phyloP scores from a whole-genome alignment of 2,113 vertebrate species.

The Cavia aperea region DNA sequence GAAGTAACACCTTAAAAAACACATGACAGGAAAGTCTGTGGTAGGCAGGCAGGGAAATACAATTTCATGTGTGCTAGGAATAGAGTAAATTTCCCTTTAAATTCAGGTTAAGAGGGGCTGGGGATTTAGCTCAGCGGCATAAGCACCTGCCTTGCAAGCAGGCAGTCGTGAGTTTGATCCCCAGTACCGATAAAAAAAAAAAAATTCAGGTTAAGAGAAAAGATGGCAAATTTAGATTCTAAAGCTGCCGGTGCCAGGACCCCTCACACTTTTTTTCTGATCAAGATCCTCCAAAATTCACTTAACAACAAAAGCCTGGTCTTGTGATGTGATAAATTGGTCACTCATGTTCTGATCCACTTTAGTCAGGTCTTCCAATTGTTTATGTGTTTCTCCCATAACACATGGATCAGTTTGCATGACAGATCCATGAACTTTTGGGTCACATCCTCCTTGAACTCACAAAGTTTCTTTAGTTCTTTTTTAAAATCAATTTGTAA shows the following conservation, averaged over 20 bases:
- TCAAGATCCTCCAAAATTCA: background rate
- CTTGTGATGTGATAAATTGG: slow-evolving; percentile 66
- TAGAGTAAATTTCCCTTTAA: background rate
- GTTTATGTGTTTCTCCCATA: background rate
- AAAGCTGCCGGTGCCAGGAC: background rate
- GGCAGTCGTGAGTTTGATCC: no score
- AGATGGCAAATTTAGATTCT: background rate
- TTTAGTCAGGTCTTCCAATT: background rate
- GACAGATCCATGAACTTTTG: background rate
- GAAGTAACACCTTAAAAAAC: background rate
- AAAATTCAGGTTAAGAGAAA: background rate
- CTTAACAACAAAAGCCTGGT: slow-evolving; percentile 81
- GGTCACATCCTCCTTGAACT: background rate
- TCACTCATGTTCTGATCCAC: background rate
- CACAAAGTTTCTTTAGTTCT: background rate
- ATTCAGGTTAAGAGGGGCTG: background rate
- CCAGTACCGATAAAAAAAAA: no score
- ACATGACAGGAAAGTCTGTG: background rate
- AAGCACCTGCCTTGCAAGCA: no score
- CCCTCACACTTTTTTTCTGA: background rate
- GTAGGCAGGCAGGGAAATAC: fast-evolving
- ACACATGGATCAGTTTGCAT: background rate
- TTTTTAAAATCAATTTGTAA: background rate
- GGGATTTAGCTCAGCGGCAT: no score
- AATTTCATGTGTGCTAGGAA: background rate